phyloP scores from a whole-genome alignment of 92 coral and sea anemone species.

The Virgularia gustaviana region DNA sequence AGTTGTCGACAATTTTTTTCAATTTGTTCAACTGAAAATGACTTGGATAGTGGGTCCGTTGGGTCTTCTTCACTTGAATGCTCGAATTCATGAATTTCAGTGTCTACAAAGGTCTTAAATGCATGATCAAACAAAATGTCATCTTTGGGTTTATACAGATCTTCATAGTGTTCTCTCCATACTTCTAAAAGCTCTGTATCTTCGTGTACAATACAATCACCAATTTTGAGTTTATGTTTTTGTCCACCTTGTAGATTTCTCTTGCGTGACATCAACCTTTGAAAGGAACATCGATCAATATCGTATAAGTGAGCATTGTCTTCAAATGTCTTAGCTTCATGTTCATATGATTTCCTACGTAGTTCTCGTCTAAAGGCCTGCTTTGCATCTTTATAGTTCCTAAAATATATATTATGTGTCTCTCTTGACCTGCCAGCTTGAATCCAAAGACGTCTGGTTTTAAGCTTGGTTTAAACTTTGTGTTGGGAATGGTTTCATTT shows the following conservation, averaged over 20 bases:
- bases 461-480: background rate
- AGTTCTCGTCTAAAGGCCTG: background rate
- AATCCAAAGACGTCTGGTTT: constrained; percentile 1
- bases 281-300: constrained; percentile 4
- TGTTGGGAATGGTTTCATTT: background rate
- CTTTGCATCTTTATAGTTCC: constrained; percentile 9
- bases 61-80: background rate
- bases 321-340: background rate
- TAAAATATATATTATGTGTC: background rate
- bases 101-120: constrained; percentile 1
- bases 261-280: background rate
- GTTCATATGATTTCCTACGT: background rate
- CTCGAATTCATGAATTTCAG: background rate
- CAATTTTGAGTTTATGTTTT: background rate
- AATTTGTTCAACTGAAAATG: background rate
- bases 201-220: background rate
- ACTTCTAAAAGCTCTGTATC: background rate
- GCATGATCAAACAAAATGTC: background rate
- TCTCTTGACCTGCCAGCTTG: background rate
- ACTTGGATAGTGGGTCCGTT: background rate
- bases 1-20: background rate
- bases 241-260: background rate
- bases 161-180: background rate
- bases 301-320: background rate
- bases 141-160: background rate